Conservation (phyloP, 2,797 vertebrate genomes). For the Smutsia temminckii region DNA sequence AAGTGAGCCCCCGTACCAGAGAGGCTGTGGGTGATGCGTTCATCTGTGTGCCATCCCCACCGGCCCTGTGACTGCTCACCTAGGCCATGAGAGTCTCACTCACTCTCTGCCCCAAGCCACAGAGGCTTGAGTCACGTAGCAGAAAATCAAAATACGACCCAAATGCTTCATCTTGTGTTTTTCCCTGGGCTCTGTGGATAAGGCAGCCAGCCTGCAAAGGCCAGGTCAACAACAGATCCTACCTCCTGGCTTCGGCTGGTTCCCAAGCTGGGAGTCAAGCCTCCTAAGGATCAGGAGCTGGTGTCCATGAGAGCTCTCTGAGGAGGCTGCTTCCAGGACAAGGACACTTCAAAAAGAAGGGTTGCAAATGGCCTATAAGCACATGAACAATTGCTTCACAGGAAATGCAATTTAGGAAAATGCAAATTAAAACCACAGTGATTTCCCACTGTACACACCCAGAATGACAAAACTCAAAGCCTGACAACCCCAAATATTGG, state of each 20-base stretch:
- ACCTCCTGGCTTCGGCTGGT: neutral
- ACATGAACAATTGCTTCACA: fast-evolving
- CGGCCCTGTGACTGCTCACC: fast-evolving
- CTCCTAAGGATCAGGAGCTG: fast-evolving
- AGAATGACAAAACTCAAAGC: fast-evolving
- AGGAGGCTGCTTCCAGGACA: neutral
- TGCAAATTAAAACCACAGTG: too few relatives aligned
- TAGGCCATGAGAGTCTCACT: neutral
- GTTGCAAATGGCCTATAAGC: fast-evolving
- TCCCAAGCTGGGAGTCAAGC: neutral
- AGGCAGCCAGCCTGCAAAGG: fast-evolving
- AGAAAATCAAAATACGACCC: neutral
- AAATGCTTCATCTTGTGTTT: fast-evolving
- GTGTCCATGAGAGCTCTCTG: fast-evolving
- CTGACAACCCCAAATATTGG: fast-evolving
- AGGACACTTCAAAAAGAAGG: neutral
- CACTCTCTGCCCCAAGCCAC: neutral
- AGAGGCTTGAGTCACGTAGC: neutral
- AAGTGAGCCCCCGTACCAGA: too few relatives aligned
- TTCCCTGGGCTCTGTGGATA: fast-evolving
- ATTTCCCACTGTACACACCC: fast-evolving
- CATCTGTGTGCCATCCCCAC: fast-evolving
- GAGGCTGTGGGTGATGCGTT: too few relatives aligned
- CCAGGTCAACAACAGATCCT: fast-evolving
- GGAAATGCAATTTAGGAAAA: neutral